Percentiles rank a stretch among this genome's conserved stretches.
phyloP scores from a whole-genome alignment of 1,140 invertebrate species.

The Nasonia vitripennis region DNA sequence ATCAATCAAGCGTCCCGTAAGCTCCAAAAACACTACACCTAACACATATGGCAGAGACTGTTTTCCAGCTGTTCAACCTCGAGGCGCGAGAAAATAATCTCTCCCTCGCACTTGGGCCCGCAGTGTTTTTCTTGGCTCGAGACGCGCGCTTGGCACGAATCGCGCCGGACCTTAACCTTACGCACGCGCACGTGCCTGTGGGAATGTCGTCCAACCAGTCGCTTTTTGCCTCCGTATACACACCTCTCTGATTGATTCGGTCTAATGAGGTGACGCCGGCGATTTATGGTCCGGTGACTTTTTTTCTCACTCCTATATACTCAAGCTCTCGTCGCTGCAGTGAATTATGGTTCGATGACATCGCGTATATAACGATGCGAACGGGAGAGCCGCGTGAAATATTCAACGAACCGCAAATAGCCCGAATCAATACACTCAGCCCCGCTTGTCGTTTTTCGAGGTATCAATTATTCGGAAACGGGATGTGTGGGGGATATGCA shows the following conservation, averaged over 20 bases:
- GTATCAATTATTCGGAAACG: neutral
- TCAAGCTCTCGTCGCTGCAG: neutral
- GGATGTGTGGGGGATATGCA: too few species aligned
- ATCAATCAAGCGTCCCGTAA: too few species aligned
- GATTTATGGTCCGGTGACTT: neutral
- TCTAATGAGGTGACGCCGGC: neutral
- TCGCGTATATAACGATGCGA: neutral
- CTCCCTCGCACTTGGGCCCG: neutral
- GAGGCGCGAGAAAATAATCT: too few species aligned
- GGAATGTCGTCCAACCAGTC: neutral
- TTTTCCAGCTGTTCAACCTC: too few species aligned
- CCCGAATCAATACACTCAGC: too few species aligned
- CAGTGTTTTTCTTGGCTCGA: conserved; percentile 33
- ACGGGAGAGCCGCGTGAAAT: neutral
- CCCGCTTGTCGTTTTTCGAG: neutral
- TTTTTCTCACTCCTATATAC: neutral
- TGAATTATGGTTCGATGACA: neutral
- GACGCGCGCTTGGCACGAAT: neutral
- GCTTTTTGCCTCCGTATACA: neutral
- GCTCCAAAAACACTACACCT: too few species aligned
- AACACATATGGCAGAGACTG: too few species aligned
- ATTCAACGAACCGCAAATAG: neutral
- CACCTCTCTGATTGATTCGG: neutral
- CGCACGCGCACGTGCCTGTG: neutral
- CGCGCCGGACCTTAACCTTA: conserved; percentile 36